Evolutionary conservation across 2,113 vertebrate genomes (phyloP).

Genomic region (Thalassoma bifasciatum): DNA sequence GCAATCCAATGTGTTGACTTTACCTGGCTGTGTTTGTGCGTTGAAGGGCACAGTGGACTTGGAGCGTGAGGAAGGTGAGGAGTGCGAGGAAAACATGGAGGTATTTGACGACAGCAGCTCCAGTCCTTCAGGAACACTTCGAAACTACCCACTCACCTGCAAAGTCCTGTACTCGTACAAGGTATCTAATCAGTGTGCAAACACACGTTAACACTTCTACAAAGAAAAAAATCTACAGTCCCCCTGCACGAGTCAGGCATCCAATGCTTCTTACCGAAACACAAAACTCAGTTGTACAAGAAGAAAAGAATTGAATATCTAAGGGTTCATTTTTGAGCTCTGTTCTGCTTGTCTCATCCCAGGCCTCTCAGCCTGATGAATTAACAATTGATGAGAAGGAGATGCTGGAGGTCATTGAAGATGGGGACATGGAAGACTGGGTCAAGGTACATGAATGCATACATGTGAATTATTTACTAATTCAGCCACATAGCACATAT

Average conservation of each 20-base stretch:
- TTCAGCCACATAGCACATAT: not conserved
- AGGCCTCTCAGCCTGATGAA: slow-evolving; percentile 98
- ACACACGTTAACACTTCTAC: not conserved
- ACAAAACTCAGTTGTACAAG: too few species aligned
- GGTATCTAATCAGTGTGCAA: slow-evolving; percentile 76
- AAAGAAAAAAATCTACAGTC: not conserved
- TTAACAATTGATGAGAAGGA: slow-evolving; percentile 98
- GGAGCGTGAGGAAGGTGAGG: slow-evolving; percentile 94
- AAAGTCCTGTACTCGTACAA: slow-evolving; percentile 98
- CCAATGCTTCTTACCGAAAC: not conserved
- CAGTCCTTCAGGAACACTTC: slow-evolving; percentile 96
- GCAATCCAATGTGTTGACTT: slow-evolving; percentile 13
- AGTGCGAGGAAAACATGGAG: slow-evolving; percentile 98
- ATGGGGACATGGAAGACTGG: slow-evolving; percentile 99
- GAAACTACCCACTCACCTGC: slow-evolving; percentile 98
- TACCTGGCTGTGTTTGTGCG: slow-evolving; percentile 52
- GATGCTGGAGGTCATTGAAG: slow-evolving; percentile 98
- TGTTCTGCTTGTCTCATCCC: slow-evolving; percentile 19
- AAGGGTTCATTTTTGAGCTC: too few species aligned
- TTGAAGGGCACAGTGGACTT: slow-evolving; percentile 89
- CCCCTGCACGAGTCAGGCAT: slow-evolving; percentile 7
- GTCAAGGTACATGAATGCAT: slow-evolving; percentile 88
- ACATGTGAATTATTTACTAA: not conserved
- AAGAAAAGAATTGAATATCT: too few species aligned
- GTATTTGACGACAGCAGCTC: slow-evolving; percentile 97